A percentile compares a stretch with the other conserved stretches of the same genome.
phyloP scores from a whole-genome alignment of 1,140 invertebrate genomes.

The Bombyx mandarina region DNA sequence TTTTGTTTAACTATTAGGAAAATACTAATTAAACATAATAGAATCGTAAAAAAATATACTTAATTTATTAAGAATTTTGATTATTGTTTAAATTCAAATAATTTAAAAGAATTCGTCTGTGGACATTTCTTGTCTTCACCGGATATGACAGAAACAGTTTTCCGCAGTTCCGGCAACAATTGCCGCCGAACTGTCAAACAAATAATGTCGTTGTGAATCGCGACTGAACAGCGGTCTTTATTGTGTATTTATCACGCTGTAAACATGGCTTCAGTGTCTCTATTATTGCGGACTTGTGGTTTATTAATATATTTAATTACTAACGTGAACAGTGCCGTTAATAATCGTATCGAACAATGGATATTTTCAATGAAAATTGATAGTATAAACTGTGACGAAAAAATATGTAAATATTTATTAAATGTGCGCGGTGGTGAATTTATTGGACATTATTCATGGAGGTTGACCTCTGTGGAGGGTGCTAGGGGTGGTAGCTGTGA shows the following conservation, averaged over 20 bases:
- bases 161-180: slow-evolving; percentile 60
- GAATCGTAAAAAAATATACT: not conserved
- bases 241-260: slow-evolving; percentile 21
- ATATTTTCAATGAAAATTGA: slow-evolving; percentile 48
- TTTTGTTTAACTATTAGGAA: not conserved
- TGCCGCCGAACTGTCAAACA: slow-evolving; percentile 55
- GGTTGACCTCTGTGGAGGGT: slow-evolving; percentile 44
- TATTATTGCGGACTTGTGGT: slow-evolving; percentile 65
- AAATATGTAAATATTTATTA: slow-evolving; percentile 61
- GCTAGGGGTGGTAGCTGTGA: slow-evolving; percentile 44
- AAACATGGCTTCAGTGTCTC: slow-evolving; percentile 53
- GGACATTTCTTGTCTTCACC: slow-evolving; percentile 5
- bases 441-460: slow-evolving; percentile 55
- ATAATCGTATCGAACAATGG: slow-evolving; percentile 35
- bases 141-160: slow-evolving; percentile 40
- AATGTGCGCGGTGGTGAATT: slow-evolving; percentile 51
- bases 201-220: slow-evolving; percentile 41
- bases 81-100: no score
- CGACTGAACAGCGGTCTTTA: slow-evolving; percentile 31
- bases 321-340: slow-evolving; percentile 29
- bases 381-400: slow-evolving; percentile 44
- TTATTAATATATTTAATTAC: slow-evolving; percentile 49
- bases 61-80: not conserved
- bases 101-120: no score
- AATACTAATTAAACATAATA: not conserved